Evolutionary conservation across 2,888 invertebrate genomes (phyloP).

Genomic region (Chrysolina haemoptera): DNA sequence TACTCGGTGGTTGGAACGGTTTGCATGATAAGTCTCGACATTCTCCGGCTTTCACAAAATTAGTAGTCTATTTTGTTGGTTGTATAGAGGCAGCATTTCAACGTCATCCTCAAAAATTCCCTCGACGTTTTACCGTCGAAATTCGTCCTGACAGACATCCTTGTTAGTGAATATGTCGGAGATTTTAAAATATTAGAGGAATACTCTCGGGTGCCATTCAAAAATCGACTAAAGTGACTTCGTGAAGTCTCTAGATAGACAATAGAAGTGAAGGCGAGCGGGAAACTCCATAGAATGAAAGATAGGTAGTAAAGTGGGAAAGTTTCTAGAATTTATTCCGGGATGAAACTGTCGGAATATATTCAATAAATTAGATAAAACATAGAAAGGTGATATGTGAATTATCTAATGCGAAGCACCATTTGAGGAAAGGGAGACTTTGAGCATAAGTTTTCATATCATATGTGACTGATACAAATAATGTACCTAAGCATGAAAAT

Average conservation of each 20-base stretch:
- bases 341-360: neutral
- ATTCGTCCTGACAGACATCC: conserved; percentile 44
- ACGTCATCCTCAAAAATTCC: conserved; percentile 36
- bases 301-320: neutral
- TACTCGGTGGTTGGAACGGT: neutral
- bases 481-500: too few relatives aligned
- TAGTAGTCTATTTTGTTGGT: neutral
- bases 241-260: conserved; percentile 19
- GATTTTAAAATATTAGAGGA: conserved; percentile 46
- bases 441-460: too few relatives aligned
- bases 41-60: neutral
- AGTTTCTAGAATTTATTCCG: neutral
- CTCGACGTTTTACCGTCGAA: conserved; percentile 31
- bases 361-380: too few relatives aligned
- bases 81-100: conserved; percentile 28
- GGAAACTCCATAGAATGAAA: neutral
- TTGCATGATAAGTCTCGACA: neutral
- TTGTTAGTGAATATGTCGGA: conserved; percentile 44
- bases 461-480: too few relatives aligned
- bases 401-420: too few relatives aligned
- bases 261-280: conserved; percentile 1
- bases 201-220: conserved; percentile 29
- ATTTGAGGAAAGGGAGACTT: too few relatives aligned
- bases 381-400: too few relatives aligned
- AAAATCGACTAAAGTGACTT: conserved; percentile 41